Evolutionary conservation across 2,888 invertebrate genomes (phyloP).

Genomic region (Prosapia bicincta): DNA sequence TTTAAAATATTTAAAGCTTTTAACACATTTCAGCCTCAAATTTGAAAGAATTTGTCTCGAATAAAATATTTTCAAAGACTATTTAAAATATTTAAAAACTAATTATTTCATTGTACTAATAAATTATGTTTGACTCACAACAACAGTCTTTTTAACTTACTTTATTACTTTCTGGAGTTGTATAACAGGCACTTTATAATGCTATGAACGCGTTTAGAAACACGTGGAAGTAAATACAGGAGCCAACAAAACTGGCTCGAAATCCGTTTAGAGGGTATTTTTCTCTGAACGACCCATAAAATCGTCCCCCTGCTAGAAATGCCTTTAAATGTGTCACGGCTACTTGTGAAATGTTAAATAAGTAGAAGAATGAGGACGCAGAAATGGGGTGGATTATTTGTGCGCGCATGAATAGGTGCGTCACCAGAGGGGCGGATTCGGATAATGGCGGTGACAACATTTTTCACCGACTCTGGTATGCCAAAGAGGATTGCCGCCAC

Average conservation of each 20-base stretch:
- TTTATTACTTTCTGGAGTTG: too few relatives aligned
- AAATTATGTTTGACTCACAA: too few relatives aligned
- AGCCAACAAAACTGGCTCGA: neutral
- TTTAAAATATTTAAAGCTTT: too few relatives aligned
- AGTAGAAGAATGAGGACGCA: neutral
- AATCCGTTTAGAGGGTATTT: neutral
- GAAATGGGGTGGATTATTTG: neutral
- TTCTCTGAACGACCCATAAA: neutral
- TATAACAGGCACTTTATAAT: too few relatives aligned
- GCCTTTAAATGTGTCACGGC: neutral
- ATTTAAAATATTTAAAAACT: too few relatives aligned
- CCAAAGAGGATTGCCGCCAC: neutral
- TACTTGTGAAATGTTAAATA: neutral
- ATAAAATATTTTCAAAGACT: too few relatives aligned
- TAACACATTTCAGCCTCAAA: too few relatives aligned
- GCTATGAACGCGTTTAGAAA: too few relatives aligned
- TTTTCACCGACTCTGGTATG: neutral
- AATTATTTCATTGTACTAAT: too few relatives aligned
- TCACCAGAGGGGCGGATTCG: neutral
- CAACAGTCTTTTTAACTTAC: too few relatives aligned
- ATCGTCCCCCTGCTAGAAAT: neutral
- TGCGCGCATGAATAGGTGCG: neutral
- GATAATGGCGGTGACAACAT: neutral
- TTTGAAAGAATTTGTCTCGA: too few relatives aligned
- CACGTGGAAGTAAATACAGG: neutral